Percentiles rank a stretch among this genome's conserved stretches.
These are phyloP conservation scores for Lepidurus arcticus DNA, from an alignment of 1,140 invertebrate species.

Conservation along the genomic window DNA sequence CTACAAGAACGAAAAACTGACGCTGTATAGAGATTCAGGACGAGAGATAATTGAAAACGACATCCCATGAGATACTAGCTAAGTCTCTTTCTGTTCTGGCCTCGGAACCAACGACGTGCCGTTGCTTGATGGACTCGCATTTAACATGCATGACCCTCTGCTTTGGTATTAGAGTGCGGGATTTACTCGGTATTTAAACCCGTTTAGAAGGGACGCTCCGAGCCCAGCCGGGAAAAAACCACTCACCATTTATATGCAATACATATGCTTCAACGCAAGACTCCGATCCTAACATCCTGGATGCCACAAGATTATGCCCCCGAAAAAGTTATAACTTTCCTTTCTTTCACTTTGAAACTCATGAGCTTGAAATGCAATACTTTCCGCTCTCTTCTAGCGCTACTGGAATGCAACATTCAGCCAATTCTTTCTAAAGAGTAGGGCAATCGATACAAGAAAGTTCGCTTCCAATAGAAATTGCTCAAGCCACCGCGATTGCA, in stretches of 20 bases:
- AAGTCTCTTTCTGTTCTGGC: not conserved
- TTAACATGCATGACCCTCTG: constrained; percentile 21
- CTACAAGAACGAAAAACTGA: not conserved
- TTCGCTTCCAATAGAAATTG: no score
- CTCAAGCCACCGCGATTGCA: no score
- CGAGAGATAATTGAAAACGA: constrained; percentile 3
- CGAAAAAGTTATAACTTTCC: not conserved
- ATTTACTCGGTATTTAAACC: constrained; percentile 3
- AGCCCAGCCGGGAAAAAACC: not conserved
- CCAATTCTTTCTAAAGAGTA: no score
- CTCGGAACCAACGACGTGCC: not conserved
- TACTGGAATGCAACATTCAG: not conserved
- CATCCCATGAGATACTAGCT: not conserved
- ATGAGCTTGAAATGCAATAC: not conserved
- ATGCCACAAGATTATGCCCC: not conserved
- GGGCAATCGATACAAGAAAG: no score
- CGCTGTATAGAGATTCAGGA: constrained; percentile 11
- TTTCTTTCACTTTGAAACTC: not conserved
- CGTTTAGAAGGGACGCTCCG: not conserved
- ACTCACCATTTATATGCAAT: constrained; percentile 3
- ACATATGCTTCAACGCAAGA: constrained; percentile 2
- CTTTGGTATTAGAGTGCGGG: constrained; percentile 18
- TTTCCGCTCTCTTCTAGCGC: not conserved
- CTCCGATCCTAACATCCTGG: not conserved
- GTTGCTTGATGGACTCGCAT: constrained; percentile 9